Evolutionary conservation across 2,888 invertebrate species (phyloP).

Genomic region (Meloe dianella): DNA sequence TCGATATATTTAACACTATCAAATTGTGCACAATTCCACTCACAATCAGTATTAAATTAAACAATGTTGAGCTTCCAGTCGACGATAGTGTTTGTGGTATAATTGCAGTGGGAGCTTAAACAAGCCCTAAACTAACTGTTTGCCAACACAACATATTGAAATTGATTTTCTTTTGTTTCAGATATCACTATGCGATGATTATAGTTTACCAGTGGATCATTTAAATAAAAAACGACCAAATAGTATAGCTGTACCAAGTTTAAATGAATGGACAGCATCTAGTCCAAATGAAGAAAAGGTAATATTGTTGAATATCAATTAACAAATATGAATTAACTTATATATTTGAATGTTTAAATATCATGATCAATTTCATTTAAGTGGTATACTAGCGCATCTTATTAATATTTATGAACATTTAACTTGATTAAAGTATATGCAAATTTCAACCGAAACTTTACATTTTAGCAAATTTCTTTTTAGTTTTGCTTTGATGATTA

Average conservation of each 20-base stretch:
- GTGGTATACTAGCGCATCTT: background rate
- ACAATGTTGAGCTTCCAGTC: conserved; percentile 8
- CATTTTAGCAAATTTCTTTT: conserved; percentile 8
- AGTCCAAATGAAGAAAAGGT: conserved; percentile 64
- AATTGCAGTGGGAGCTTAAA: conserved; percentile 22
- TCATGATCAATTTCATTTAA: conserved; percentile 1
- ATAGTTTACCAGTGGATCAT: conserved; percentile 85
- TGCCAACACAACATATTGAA: background rate
- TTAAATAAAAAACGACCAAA: conserved; percentile 73
- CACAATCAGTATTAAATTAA: conserved; percentile 12
- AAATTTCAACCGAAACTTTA: background rate
- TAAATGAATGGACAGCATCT: conserved; percentile 67
- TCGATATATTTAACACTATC: background rate
- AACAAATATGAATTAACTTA: background rate
- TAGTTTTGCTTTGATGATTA: background rate
- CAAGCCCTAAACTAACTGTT: conserved; percentile 5
- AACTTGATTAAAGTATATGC: conserved; percentile 4
- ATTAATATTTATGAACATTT: conserved; percentile 26
- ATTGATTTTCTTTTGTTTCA: conserved; percentile 59
- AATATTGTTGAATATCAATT: conserved; percentile 41
- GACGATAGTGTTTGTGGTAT: conserved; percentile 10
- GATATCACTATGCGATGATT: conserved; percentile 87
- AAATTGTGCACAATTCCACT: background rate
- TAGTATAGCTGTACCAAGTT: conserved; percentile 66
- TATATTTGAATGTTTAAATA: background rate